Evolutionary conservation across 2,113 vertebrate species (phyloP), one percentile per base, ranked within the genome.

Genomic region (Percina caprodes): DNA sequence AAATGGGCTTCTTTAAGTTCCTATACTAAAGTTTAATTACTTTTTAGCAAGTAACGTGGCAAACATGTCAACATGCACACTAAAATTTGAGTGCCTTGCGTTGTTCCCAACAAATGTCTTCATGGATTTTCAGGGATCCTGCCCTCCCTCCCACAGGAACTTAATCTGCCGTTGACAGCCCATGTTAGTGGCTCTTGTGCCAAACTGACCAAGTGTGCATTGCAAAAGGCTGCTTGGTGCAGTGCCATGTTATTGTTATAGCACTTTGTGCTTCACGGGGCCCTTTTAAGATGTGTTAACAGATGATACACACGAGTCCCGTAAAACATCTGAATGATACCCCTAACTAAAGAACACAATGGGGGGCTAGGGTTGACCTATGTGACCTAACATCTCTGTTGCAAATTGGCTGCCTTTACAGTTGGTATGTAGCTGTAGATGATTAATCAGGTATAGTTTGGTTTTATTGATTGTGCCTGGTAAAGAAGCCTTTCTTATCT

Each of bases 161-260:
- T 52, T 69, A 83, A 92, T 93, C 86, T 85, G 49, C 63, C 87
- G 89, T 46, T 89, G 93, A 94, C 92, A 91, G 81, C 67, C 60
- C 16, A 35, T 54, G 60, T 88, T 86, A 61, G 69, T 63, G 79
- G 54, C 78, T 77, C 70, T 72, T 56, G 73, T 74, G 82, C 79
- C 92, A 80, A 88, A 82, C 42, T n/a, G 87, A 91, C 88, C 86
- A 79, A 84, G 82, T 90, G 91, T 84, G 60, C 81, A 79, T 85
- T 85, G 66, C 90, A 76, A 79, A 85, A 90, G 82, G 78, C 82
- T 74, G 81, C 85, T 87, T 18, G 79, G 68, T 87, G 72, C 52
- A 54, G 60, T 49, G 69, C 58, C 26, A 55, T 69, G 69, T 86
- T 87, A 79, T 75, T 84, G 80, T 83, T 82, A 68, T 80, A 83